A percentile compares a stretch with the other conserved stretches of the same genome.
Conservation (phyloP, 1,140 invertebrate species). For the Himalopsyche phryganea region DNA sequence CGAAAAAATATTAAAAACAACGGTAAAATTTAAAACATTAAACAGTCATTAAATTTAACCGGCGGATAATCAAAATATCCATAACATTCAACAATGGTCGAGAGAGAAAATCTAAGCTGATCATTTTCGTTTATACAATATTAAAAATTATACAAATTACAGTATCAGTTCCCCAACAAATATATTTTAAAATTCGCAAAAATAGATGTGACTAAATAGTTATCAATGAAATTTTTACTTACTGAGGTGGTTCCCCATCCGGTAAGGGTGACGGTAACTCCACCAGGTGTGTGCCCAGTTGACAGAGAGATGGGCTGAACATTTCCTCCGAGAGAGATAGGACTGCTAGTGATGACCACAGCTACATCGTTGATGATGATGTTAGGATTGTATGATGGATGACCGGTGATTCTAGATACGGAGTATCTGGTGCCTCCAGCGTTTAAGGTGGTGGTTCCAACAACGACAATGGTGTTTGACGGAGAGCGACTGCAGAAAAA, state of each 20-base stretch:
- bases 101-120: neutral
- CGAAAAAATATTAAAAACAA: too few species aligned
- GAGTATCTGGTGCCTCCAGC: constrained; percentile 47
- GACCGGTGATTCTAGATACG: constrained; percentile 44
- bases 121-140: neutral
- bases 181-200: too few species aligned
- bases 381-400: constrained; percentile 48
- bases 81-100: neutral
- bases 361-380: constrained; percentile 50
- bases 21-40: constrained; percentile 41
- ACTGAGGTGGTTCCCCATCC: constrained; percentile 54
- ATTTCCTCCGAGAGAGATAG: constrained; percentile 42
- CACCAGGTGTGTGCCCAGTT: constrained; percentile 20
- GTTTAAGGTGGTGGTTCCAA: constrained; percentile 51
- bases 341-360: constrained; percentile 45
- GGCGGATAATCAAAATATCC: too few species aligned
- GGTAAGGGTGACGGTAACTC: constrained; percentile 45
- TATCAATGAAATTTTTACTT: too few species aligned
- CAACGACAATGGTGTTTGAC: constrained; percentile 44
- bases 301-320: constrained; percentile 47
- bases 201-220: too few species aligned
- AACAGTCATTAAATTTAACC: too few species aligned
- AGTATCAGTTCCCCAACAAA: too few species aligned
- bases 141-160: neutral
- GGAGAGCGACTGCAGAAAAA: constrained; percentile 33